Percentiles rank a stretch among this genome's conserved stretches.
Conservation (phyloP, 2,113 vertebrate species). For the Motacilla alba region DNA sequence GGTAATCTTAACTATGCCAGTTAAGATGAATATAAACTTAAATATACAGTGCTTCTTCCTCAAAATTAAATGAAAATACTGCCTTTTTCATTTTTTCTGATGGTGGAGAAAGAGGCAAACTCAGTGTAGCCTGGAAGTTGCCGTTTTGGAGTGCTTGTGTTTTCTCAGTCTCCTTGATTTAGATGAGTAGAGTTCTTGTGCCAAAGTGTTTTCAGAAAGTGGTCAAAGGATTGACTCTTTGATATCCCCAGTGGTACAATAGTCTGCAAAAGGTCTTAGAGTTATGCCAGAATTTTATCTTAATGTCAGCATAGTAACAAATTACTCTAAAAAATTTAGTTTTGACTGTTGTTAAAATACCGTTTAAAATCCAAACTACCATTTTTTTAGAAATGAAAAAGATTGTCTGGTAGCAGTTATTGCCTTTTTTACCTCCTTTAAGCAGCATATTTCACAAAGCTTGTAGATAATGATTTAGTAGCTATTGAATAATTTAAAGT, state of each 20-base stretch:
- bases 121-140: not conserved
- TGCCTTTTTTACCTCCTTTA: not conserved
- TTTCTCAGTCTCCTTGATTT: not conserved
- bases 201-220: not conserved
- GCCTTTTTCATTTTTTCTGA: not conserved
- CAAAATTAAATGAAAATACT: not conserved
- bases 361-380: not conserved
- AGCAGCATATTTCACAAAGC: not conserved
- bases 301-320: not conserved
- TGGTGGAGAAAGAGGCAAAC: not conserved
- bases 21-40: not conserved
- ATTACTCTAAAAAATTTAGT: not conserved
- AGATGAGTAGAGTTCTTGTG: not conserved
- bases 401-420: not conserved
- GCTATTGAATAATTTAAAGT: slow-evolving; percentile 22
- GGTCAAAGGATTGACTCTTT: not conserved
- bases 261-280: not conserved
- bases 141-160: not conserved
- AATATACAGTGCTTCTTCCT: not conserved
- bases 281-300: not conserved
- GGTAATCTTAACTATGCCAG: not conserved
- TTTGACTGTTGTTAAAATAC: not conserved
- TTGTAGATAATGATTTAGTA: not conserved
- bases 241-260: not conserved
- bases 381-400: not conserved